phyloP scores from a whole-genome alignment of 2,797 vertebrate genomes.

The Poeciliopsis gracilis region DNA sequence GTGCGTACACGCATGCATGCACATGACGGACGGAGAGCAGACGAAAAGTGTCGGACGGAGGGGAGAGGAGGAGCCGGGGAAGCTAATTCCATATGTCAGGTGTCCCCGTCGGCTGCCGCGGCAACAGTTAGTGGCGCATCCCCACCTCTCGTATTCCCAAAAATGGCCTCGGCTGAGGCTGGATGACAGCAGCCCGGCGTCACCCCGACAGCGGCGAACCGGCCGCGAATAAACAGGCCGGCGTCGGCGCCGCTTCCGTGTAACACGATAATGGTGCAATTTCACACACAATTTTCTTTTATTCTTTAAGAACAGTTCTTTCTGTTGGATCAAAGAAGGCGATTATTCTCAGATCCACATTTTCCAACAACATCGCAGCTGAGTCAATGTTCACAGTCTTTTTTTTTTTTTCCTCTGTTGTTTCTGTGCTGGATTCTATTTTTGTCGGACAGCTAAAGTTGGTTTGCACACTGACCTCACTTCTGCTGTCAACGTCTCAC shows the following conservation, averaged over 20 bases:
- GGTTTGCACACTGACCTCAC: conserved; percentile 2
- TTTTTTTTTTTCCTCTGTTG: background rate
- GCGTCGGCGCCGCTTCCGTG: conserved; percentile 44
- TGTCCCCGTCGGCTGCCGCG: conserved; percentile 51
- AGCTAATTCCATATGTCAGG: conserved; percentile 72
- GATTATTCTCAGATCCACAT: conserved; percentile 8
- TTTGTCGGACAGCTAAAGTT: background rate
- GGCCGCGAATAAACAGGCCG: conserved; percentile 49
- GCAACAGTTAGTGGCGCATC: conserved; percentile 52
- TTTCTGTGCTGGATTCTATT: background rate
- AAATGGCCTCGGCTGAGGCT: conserved; percentile 52
- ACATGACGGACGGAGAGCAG: conserved; percentile 64
- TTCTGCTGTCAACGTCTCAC: background rate
- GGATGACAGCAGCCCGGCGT: conserved; percentile 40
- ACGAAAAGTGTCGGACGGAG: conserved; percentile 57
- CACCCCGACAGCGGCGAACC: conserved; percentile 41
- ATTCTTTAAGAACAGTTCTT: conserved; percentile 10
- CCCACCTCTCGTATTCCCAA: conserved; percentile 23
- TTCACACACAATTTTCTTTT: conserved; percentile 35
- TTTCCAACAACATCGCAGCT: background rate
- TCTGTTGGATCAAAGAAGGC: conserved; percentile 3
- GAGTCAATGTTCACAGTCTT: background rate
- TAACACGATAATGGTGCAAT: conserved; percentile 43
- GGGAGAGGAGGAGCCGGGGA: conserved; percentile 10
- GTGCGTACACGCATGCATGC: conserved; percentile 11